Evolutionary conservation across 1,140 invertebrate genomes (phyloP).

Genomic region (Copidosoma floridanum): DNA sequence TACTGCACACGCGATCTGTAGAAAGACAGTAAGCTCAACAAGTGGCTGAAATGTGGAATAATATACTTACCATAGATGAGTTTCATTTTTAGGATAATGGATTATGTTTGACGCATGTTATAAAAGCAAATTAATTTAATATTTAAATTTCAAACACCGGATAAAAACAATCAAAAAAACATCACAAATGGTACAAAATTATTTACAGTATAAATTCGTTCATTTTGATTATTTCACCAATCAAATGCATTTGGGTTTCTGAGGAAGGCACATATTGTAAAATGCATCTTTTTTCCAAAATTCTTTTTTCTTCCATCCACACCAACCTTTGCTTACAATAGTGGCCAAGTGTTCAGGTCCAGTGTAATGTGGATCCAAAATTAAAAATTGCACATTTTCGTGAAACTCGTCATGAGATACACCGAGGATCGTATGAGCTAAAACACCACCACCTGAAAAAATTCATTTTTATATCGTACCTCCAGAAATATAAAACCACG

Average conservation of each 20-base stretch:
- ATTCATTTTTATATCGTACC: not conserved
- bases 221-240: slow-evolving; percentile 4
- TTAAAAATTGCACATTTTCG: slow-evolving; percentile 82
- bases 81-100: too few relatives aligned
- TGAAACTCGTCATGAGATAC: slow-evolving; percentile 80
- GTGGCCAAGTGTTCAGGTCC: slow-evolving; percentile 73
- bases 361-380: slow-evolving; percentile 97
- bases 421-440: slow-evolving; percentile 97
- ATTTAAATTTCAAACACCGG: too few relatives aligned
- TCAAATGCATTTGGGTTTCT: slow-evolving; percentile 62
- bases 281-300: slow-evolving; percentile 93
- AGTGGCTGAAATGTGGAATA: too few relatives aligned
- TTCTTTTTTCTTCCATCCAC: slow-evolving; percentile 85
- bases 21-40: too few relatives aligned
- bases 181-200: slow-evolving; percentile 12
- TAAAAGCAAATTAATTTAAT: too few relatives aligned
- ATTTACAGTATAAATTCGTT: slow-evolving; percentile 21
- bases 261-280: slow-evolving; percentile 94
- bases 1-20: too few relatives aligned
- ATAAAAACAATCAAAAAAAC: too few relatives aligned
- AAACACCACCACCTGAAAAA: slow-evolving; percentile 84
- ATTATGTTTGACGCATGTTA: too few relatives aligned
- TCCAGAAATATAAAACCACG: not conserved
- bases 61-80: too few relatives aligned
- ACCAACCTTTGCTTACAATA: slow-evolving; percentile 84